A percentile compares a stretch with the other conserved stretches of the same genome.
Conservation (phyloP, 2,113 vertebrate genomes). For the Irena cyanogastra region DNA sequence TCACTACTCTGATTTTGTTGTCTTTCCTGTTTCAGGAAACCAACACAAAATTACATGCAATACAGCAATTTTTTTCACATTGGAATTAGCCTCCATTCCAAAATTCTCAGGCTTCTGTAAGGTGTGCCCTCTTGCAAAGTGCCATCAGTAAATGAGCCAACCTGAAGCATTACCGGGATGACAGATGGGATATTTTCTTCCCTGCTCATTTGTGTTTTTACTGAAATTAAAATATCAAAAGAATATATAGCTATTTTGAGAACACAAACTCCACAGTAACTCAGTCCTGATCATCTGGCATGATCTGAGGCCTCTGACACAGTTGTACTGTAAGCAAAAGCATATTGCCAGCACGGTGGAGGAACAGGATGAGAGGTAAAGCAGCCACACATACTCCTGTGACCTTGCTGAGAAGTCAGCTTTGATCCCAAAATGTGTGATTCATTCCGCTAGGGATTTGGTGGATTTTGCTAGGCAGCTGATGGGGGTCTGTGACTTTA, state of each 20-base stretch:
- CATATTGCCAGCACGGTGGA: neutral
- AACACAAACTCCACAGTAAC: neutral
- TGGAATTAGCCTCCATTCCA: neutral
- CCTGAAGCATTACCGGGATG: neutral
- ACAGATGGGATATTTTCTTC: neutral
- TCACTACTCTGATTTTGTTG: neutral
- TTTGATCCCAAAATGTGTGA: neutral
- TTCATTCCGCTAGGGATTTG: neutral
- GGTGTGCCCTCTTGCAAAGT: neutral
- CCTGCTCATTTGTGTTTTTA: neutral
- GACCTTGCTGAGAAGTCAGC: neutral
- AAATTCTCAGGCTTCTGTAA: neutral
- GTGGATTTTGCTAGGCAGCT: neutral
- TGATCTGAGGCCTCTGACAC: neutral
- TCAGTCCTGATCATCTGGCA: neutral
- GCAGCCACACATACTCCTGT: neutral
- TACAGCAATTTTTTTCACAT: neutral
- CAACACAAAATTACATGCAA: neutral
- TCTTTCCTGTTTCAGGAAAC: neutral
- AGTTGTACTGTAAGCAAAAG: neutral
- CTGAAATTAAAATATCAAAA: neutral
- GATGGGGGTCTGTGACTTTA: neutral
- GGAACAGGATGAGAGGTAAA: neutral
- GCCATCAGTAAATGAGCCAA: neutral
- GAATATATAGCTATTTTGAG: neutral